Percentiles rank a stretch among this genome's conserved stretches.
phyloP scores from a whole-genome alignment of 2,113 vertebrate species.

The Xiphophorus couchianus region DNA sequence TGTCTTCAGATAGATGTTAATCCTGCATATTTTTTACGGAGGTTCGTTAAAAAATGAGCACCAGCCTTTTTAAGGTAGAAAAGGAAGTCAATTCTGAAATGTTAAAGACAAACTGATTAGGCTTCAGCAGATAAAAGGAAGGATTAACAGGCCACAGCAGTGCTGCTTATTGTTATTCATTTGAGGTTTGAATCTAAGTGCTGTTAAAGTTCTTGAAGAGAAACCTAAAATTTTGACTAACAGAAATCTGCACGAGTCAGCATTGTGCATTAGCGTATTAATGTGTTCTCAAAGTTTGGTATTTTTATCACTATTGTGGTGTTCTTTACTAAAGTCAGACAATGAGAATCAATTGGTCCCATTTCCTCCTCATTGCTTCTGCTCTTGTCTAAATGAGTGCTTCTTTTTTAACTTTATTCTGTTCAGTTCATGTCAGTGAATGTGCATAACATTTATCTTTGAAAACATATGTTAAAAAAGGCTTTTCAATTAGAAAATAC shows the following conservation, averaged over 20 bases:
- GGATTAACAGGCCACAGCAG: too few relatives aligned
- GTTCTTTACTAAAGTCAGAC: slow-evolving; percentile 29
- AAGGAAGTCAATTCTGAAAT: too few relatives aligned
- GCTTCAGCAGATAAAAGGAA: too few relatives aligned
- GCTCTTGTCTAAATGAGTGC: neutral
- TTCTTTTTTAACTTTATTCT: neutral
- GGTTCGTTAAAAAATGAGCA: too few relatives aligned
- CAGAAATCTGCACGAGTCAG: neutral
- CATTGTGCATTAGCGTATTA: slow-evolving; percentile 4
- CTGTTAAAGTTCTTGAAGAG: too few relatives aligned
- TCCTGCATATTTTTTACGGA: too few relatives aligned
- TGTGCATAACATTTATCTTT: slow-evolving; percentile 5
- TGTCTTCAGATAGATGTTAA: too few relatives aligned
- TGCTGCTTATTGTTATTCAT: too few relatives aligned
- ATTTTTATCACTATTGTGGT: slow-evolving; percentile 13
- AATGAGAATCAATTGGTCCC: neutral
- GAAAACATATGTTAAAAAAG: neutral
- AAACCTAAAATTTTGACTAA: neutral
- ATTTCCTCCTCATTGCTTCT: slow-evolving; percentile 16
- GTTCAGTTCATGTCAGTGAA: slow-evolving; percentile 1
- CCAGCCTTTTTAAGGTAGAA: too few relatives aligned
- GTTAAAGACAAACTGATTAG: too few relatives aligned
- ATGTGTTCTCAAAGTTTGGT: slow-evolving; percentile 6
- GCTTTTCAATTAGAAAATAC: neutral
- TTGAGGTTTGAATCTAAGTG: too few relatives aligned